A percentile compares a stretch with the other conserved stretches of the same genome.
phyloP scores from a whole-genome alignment of 2,113 vertebrate species.

The Sardina pilchardus region DNA sequence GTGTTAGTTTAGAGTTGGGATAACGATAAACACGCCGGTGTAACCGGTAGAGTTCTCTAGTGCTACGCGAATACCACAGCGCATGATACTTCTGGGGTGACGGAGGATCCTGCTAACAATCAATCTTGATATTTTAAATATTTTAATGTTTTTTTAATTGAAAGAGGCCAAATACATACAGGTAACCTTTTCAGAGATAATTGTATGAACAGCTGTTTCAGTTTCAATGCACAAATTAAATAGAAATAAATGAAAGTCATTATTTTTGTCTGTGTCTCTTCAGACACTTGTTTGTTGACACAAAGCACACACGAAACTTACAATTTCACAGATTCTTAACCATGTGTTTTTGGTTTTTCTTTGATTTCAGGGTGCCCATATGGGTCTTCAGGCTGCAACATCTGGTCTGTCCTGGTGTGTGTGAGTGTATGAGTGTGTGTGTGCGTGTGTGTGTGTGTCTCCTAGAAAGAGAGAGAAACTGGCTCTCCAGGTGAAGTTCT shows the following conservation, averaged over 20 bases:
- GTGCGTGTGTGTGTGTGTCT: not conserved
- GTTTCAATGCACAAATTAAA: not conserved
- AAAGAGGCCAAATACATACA: too few relatives aligned
- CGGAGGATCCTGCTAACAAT: not conserved
- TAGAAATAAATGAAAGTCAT: not conserved
- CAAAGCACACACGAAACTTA: not conserved
- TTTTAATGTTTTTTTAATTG: too few relatives aligned
- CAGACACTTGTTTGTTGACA: not conserved
- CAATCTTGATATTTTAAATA: not conserved
- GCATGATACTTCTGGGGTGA: not conserved
- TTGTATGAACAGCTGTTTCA: not conserved
- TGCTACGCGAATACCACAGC: not conserved
- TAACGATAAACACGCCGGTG: slow-evolving; percentile 3
- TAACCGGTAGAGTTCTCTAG: not conserved
- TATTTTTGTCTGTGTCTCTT: not conserved
- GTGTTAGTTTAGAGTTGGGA: not conserved
- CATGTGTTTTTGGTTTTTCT: not conserved
- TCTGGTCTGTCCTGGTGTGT: not conserved
- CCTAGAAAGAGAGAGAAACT: not conserved
- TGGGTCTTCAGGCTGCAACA: not conserved
- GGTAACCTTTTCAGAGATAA: not conserved
- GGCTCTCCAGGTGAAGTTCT: slow-evolving; percentile 50
- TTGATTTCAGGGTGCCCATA: slow-evolving; percentile 9
- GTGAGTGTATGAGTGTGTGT: not conserved
- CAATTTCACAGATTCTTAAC: slow-evolving; percentile 2